Base-by-base conservation (phyloP, 2,113 vertebrate species). In the Oplegnathus fasciatus region DNA sequence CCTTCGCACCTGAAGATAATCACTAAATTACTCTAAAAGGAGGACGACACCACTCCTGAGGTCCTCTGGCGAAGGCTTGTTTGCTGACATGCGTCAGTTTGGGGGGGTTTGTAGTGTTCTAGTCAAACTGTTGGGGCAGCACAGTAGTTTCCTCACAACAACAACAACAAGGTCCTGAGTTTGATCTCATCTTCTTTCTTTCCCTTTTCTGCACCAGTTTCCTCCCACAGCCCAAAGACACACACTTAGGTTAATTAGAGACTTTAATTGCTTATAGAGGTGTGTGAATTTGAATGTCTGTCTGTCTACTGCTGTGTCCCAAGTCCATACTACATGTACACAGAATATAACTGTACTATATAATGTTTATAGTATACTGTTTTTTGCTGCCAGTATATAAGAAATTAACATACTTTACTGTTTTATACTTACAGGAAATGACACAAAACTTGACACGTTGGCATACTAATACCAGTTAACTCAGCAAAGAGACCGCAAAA, bases 1-100 rank as follows among this genome's bases (percentile, higher is more conserved):
- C 46, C 17, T 15, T 65, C 32, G 57, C 79, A 32, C 40, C 9
- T 61, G 44, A 37, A 44, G 13, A 71, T 61, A 76, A 83, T 78
- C 4, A 46, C 6, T 30, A 46, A 34, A 68, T 74, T 54, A 40
- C 42, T 60, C 2, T 32, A n/a, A 68, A n/a, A 18, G 13, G 20
- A n/a, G 7, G 37, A 2, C 3, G 5, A 30, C 50, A 5, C 61
- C 32, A 40, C n/a, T 5, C 6, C 15, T 0, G 0, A 65, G 34
- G 32, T 1, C 13, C 60, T 22, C 32, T 67, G n/a, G 26, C 24
- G 6, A 26, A 9, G 52, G 9, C 9, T n/a, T 28, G 70, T 42
- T 10, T 17, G 32, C 17, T 9, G 11, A 24, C 6, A 15, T 9
- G 10, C 32, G 28, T 34, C 13, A 50, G 42, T 50, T 69, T 2